Evolutionary conservation across 2,888 invertebrate species (phyloP).

Genomic region (Chelonus formosanus): DNA sequence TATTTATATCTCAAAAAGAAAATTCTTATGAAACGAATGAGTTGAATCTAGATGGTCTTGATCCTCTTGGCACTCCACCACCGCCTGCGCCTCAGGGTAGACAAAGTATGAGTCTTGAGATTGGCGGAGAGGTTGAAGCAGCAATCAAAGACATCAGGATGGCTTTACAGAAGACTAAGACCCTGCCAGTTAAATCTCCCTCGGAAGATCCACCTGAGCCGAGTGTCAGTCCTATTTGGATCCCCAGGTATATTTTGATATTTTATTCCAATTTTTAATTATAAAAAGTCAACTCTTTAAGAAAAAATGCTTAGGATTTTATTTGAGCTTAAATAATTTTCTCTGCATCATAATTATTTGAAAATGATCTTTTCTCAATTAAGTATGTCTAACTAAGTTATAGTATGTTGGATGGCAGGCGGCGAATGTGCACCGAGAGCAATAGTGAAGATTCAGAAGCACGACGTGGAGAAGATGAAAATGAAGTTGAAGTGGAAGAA

Average conservation of each 20-base stretch:
- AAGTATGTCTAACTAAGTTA: constrained; percentile 60
- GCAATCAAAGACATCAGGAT: constrained; percentile 86
- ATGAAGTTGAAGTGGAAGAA: constrained; percentile 59
- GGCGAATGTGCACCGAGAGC: constrained; percentile 61
- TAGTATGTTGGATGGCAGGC: constrained; percentile 64
- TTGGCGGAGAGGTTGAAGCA: constrained; percentile 68
- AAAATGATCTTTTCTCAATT: no score
- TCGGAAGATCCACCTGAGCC: constrained; percentile 66
- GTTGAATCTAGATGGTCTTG: constrained; percentile 76
- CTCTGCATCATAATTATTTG: no score
- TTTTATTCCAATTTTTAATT: constrained; percentile 17
- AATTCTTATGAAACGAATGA: constrained; percentile 60
- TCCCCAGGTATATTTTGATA: constrained; percentile 69
- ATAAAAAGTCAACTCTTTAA: constrained; percentile 41
- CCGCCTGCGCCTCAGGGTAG: constrained; percentile 62
- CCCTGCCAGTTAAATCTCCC: constrained; percentile 69
- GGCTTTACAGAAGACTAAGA: constrained; percentile 78
- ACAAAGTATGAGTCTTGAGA: constrained; percentile 56
- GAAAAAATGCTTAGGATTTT: constrained; percentile 25
- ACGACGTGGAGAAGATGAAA: constrained; percentile 59
- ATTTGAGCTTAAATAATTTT: no score
- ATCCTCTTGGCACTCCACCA: constrained; percentile 70
- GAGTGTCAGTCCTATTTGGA: constrained; percentile 74
- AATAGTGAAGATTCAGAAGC: constrained; percentile 62
- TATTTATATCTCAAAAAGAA: constrained; percentile 61